Percentiles rank a stretch among this genome's conserved stretches.
Evolutionary conservation across 1,140 invertebrate genomes (phyloP).

Genomic region (Campoletis sonorensis): DNA sequence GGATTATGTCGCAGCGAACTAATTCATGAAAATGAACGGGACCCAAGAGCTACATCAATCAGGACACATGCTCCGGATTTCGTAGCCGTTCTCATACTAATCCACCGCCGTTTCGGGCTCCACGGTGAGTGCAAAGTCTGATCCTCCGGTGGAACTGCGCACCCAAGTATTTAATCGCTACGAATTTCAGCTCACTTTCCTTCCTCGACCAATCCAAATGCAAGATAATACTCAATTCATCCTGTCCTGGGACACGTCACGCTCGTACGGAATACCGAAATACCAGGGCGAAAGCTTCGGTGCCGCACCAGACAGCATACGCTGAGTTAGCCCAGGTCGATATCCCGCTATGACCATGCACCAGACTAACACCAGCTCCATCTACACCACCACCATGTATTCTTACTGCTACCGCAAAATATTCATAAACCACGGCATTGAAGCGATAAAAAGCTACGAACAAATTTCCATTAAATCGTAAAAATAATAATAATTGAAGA

Average conservation of each 20-base stretch:
- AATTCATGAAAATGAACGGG: conserved; percentile 5
- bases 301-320: background rate
- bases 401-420: background rate
- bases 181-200: background rate
- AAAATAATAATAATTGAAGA: too few relatives aligned
- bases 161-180: too few relatives aligned
- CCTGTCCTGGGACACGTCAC: background rate
- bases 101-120: background rate
- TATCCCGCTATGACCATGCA: conserved; percentile 4
- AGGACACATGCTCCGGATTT: background rate
- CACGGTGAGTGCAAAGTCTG: background rate
- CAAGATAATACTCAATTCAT: background rate
- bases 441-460: background rate
- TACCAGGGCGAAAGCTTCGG: background rate
- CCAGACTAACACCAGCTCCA: background rate
- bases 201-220: background rate
- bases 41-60: background rate
- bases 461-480: too few relatives aligned
- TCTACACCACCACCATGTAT: background rate
- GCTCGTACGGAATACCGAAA: background rate
- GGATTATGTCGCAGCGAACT: background rate
- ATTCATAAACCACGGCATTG: background rate
- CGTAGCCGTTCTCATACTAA: background rate
- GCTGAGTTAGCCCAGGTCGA: conserved; percentile 4
- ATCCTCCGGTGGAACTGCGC: background rate